phyloP scores from a whole-genome alignment of 2,888 invertebrate genomes.

The Synanthedon myopaeformis region DNA sequence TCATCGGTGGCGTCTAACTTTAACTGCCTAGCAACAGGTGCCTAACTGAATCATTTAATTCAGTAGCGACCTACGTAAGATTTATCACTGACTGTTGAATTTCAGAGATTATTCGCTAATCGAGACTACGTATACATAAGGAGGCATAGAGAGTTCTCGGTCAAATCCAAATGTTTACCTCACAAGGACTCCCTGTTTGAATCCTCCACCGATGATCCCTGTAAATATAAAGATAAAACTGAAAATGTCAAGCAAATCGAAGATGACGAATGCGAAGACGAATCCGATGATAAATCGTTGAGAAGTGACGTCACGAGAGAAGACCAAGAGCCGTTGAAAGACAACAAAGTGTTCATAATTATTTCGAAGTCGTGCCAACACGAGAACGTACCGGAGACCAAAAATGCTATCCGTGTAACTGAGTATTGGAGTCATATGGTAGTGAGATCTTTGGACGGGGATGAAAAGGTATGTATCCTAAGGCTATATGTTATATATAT shows the following conservation, averaged over 20 bases:
- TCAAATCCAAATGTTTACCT: constrained; percentile 7
- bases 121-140: constrained; percentile 89
- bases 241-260: background rate
- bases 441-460: constrained; percentile 74
- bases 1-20: too few relatives aligned
- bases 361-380: constrained; percentile 79
- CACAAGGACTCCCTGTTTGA: constrained; percentile 10
- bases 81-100: background rate
- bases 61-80: too few relatives aligned
- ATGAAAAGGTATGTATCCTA: constrained; percentile 48
- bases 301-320: background rate
- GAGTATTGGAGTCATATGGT: constrained; percentile 92
- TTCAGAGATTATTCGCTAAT: constrained; percentile 82
- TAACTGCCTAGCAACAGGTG: too few relatives aligned
- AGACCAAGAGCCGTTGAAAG: constrained; percentile 11
- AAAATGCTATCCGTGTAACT: constrained; percentile 77
- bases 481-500: background rate
- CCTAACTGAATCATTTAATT: too few relatives aligned
- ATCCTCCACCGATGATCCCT: constrained; percentile 11
- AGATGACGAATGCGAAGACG: background rate
- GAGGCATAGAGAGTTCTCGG: constrained; percentile 62
- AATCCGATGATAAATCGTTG: background rate
- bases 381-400: constrained; percentile 74
- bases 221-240: constrained; percentile 14
- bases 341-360: constrained; percentile 33